These are phyloP conservation scores for Elgaria multicarinata DNA, from an alignment of 2,113 vertebrate species.

Conservation along the genomic window DNA sequence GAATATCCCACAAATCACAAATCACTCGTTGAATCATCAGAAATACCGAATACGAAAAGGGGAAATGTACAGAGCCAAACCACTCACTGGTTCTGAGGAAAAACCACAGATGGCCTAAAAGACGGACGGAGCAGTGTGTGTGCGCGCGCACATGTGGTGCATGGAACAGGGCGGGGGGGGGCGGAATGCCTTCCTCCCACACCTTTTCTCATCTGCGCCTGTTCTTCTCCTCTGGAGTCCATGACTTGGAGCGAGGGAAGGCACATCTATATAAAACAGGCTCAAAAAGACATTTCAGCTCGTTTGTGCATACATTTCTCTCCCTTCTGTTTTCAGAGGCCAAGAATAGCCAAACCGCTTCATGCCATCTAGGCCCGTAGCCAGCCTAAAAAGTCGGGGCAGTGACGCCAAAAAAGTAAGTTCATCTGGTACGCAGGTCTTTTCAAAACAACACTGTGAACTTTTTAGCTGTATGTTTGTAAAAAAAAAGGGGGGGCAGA, in stretches of 20 bases:
- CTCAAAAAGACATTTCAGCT: background rate
- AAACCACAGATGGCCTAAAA: background rate
- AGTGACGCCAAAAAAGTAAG: no score
- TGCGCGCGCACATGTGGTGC: no score
- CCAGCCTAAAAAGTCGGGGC: no score
- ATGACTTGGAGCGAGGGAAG: background rate
- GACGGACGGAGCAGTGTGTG: fast-evolving
- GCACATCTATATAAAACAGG: background rate
- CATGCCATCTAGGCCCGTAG: background rate
- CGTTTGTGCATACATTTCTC: background rate
- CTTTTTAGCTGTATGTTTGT: no score
- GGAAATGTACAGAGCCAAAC: background rate
- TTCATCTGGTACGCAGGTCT: no score
- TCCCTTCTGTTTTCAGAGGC: background rate
- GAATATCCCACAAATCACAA: background rate
- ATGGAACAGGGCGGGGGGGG: background rate
- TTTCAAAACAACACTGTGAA: no score
- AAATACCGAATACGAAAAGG: no score
- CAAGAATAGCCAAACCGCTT: background rate
- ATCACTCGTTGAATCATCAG: background rate
- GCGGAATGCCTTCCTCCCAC: background rate
- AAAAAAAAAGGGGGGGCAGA: no score
- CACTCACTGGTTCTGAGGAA: background rate
- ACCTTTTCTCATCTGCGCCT: background rate
- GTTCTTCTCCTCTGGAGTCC: background rate